These are phyloP conservation scores for Lutjanus campechanus DNA, from an alignment of 2,797 vertebrate species.

Conservation along the genomic window DNA sequence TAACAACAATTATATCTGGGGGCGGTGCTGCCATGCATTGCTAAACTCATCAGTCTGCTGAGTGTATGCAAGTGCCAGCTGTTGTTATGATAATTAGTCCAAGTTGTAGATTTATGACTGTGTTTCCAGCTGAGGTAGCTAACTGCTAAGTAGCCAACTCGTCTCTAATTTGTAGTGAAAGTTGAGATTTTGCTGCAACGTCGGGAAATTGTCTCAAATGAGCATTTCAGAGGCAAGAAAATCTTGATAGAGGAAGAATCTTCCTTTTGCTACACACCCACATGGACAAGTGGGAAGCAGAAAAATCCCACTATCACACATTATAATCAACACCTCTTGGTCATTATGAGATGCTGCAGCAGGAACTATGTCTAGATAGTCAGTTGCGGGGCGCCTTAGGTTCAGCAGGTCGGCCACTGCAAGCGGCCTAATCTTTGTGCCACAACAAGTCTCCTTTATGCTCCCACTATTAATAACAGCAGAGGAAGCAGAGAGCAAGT, in stretches of 20 bases:
- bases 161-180: slow-evolving; percentile 16
- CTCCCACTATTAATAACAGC: slow-evolving; percentile 58
- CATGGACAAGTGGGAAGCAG: background rate
- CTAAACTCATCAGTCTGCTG: slow-evolving; percentile 49
- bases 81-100: slow-evolving; percentile 49
- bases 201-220: background rate
- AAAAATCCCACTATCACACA: background rate
- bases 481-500: slow-evolving; percentile 41
- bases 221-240: background rate
- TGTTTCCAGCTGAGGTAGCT: slow-evolving; percentile 27
- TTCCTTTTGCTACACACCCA: background rate
- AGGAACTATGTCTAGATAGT: slow-evolving; percentile 5
- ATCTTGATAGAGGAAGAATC: background rate
- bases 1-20: slow-evolving; percentile 33
- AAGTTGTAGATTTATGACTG: slow-evolving; percentile 40
- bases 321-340: background rate
- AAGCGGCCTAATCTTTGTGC: slow-evolving; percentile 48
- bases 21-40: slow-evolving; percentile 35
- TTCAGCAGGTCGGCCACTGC: slow-evolving; percentile 37
- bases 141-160: slow-evolving; percentile 3
- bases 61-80: slow-evolving; percentile 54
- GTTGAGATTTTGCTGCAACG: background rate
- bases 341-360: background rate
- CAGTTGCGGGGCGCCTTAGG: slow-evolving; percentile 10
- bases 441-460: slow-evolving; percentile 58